Base-by-base conservation (phyloP, 2,113 vertebrate species). In the Leucosticte australis region DNA sequence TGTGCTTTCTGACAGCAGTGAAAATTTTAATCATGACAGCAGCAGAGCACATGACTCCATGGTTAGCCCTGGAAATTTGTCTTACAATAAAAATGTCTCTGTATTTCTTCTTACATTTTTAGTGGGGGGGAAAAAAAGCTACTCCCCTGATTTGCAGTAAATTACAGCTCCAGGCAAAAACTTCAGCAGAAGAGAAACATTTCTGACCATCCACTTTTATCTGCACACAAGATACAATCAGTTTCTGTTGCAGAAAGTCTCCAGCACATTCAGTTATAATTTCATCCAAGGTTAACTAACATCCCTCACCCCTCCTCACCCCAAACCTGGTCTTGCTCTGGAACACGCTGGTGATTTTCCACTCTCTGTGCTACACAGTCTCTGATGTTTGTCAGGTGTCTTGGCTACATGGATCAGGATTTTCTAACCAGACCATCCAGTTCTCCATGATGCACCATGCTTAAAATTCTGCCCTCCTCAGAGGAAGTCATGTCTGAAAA, bases 41-140 rank as follows among this genome's bases (percentile, higher is more conserved):
- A 74, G 4, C 4, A 6, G 30, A 42, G 50, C 2, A 1, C 24
- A 37, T 9, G 42, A 42, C 71, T 83, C 88, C 57, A 42, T 49
- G 68, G 79, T 78, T 75, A 90, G 47, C 64, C 69, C 85, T 83
- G 80, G 90, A 83, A 83, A 87, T 50, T 37, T 62, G 19, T 77
- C 79, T 47, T 50, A 20, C 76, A 56, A 57, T 83, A 93, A 93
- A 96, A 95, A 42, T 0, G 0, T 86, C 76, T 90, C 64, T 74
- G 24, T 93, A 90, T 93, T 94, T 96, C 71, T 94, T 95, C 60
- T 92, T 75, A 89, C 31, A 27, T 56, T 92, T 92, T 86, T 31
- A 79, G 39, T 0, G 3, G 21, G 63, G 3, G 0, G 63, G 20
- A 28, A 68, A 67, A 62, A 49, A 75, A 37, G 52, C 64, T 80